Evolutionary conservation across 1,140 invertebrate genomes (phyloP), one percentile per base, ranked within the genome.

Genomic region (Apocrypta bakeri): DNA sequence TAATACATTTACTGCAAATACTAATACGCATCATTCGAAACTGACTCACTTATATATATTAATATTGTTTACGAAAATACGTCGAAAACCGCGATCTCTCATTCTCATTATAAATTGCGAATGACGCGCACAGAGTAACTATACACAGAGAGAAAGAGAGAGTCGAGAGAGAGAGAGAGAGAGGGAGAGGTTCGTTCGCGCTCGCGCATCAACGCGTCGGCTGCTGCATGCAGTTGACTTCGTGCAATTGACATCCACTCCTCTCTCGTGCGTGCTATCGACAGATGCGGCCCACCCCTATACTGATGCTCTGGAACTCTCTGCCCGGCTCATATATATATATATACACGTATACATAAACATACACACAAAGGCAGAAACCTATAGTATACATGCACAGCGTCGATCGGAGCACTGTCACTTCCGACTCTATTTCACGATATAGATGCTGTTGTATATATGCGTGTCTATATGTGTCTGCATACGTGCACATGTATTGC

Each of bases 171-270:
- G 33, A 37, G 33, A 37, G 33, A n/a, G 21, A 56, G 48, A 56
- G 48, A n/a, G 48, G n/a, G 7, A 3, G 48, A 3, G 21, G 17
- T 56, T 56, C 48, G 48, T 56, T 56, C 85, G 82, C 6, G n/a
- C 37, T n/a, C 66, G 76, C 83, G 72, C 37, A 29, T 64, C 66
- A 61, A 74, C 79, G 61, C 79, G 40, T 42, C 69, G 14, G n/a
- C 48, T 66, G 64, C 68, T 69, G 40, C 14, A 37, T 74, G 73
- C 64, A 61, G 63, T 84, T 88, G 89, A 89, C 86, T 89, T 86
- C 85, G 84, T 91, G 90, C 88, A 90, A 91, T 91, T 91, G 90
- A 89, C 90, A 90, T 90, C 87, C 87, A 86, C 90, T 90, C 88
- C 88, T 89, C 48, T 56, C 48, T 3, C 48, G 48, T 56, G 48